A percentile compares a stretch with the other conserved stretches of the same genome.
Conservation (phyloP, 1,140 invertebrate genomes). For the Pectinophora gossypiella region DNA sequence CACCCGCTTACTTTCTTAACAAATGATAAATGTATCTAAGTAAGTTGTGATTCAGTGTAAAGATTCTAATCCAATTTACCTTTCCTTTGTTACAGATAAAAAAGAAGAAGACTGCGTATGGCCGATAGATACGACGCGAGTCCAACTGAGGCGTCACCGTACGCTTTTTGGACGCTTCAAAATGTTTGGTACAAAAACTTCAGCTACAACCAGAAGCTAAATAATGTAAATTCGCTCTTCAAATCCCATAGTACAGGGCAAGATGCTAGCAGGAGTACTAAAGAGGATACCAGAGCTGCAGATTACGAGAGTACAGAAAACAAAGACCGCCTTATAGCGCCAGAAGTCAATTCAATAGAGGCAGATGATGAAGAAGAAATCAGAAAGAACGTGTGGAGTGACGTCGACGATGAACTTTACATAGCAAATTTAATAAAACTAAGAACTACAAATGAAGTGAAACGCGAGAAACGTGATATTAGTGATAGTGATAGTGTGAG, state of each 20-base stretch:
- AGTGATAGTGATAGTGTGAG: slow-evolving; percentile 67
- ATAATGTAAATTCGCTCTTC: not conserved
- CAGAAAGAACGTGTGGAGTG: slow-evolving; percentile 64
- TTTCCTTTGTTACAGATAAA: slow-evolving; percentile 67
- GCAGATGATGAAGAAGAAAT: slow-evolving; percentile 42
- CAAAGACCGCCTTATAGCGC: slow-evolving; percentile 44
- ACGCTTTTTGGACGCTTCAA: slow-evolving; percentile 59
- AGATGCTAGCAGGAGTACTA: slow-evolving; percentile 6
- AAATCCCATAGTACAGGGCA: not conserved
- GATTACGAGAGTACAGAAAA: not conserved
- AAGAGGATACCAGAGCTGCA: slow-evolving; percentile 14
- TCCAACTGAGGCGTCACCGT: slow-evolving; percentile 60
- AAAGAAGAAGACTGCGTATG: slow-evolving; percentile 59
- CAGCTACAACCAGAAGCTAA: not conserved
- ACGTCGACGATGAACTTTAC: slow-evolving; percentile 67
- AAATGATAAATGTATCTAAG: no score
- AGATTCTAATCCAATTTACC: no score
- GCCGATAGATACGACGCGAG: slow-evolving; percentile 54
- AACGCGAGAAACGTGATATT: slow-evolving; percentile 64
- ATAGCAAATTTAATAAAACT: slow-evolving; percentile 62
- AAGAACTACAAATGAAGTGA: slow-evolving; percentile 63
- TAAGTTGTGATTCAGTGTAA: no score
- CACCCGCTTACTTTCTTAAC: no score
- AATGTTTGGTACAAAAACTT: slow-evolving; percentile 37
- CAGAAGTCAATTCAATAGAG: slow-evolving; percentile 20